phyloP scores from a whole-genome alignment of 2,113 vertebrate species.

The Steatornis caripensis region DNA sequence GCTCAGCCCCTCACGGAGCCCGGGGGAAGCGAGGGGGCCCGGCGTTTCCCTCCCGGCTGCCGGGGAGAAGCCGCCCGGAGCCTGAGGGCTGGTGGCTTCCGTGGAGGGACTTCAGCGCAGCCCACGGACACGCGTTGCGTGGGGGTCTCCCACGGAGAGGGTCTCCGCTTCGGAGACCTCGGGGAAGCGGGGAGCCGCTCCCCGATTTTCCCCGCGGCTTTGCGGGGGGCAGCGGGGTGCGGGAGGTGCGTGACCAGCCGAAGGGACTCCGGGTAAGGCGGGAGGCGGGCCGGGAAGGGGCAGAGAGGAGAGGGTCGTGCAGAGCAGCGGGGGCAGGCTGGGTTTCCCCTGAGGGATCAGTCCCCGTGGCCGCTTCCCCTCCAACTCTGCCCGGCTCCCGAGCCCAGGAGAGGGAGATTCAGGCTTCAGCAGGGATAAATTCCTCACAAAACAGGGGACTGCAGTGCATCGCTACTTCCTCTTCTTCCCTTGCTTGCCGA shows the following conservation, averaged over 20 bases:
- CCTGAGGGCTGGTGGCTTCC: too few species aligned
- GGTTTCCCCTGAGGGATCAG: not conserved
- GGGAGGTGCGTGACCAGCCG: not conserved
- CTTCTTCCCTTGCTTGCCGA: not conserved
- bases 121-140: not conserved
- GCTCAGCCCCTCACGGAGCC: not conserved
- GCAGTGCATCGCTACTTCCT: not conserved
- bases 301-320: not conserved
- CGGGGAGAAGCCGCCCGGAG: too few species aligned
- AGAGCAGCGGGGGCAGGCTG: not conserved
- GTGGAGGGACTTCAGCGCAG: not conserved
- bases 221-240: too few species aligned
- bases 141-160: fast-evolving
- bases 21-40: fast-evolving
- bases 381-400: not conserved
- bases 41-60: too few species aligned
- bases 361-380: not conserved
- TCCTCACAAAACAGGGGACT: not conserved
- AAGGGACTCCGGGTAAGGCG: not conserved
- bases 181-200: not conserved
- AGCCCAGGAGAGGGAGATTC: not conserved
- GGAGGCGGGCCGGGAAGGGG: not conserved
- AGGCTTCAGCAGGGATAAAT: not conserved
- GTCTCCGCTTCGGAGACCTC: not conserved
- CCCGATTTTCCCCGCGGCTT: not conserved